These are phyloP conservation scores for Aleadryas rufinucha DNA, from an alignment of 2,113 vertebrate genomes.

Conservation along the genomic window DNA sequence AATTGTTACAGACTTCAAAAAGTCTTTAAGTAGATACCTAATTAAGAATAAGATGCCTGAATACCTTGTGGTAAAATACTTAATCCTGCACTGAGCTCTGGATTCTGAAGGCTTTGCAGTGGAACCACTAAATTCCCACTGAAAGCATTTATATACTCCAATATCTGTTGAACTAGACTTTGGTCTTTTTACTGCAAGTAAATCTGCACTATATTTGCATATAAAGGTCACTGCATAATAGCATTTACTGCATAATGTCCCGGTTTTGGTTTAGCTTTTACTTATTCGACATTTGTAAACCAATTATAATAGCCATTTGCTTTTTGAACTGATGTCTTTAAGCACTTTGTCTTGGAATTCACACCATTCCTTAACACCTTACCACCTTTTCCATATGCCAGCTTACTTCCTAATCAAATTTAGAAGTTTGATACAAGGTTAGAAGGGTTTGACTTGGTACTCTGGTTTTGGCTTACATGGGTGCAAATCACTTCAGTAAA, in stretches of 20 bases:
- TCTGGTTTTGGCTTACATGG: neutral
- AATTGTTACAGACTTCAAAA: neutral
- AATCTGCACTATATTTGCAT: neutral
- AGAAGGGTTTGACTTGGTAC: neutral
- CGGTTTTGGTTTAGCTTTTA: neutral
- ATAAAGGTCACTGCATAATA: neutral
- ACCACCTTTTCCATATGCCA: neutral
- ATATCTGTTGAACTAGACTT: neutral
- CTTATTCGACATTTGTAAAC: neutral
- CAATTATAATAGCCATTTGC: neutral
- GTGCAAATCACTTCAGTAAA: neutral
- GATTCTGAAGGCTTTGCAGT: neutral
- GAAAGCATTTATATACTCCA: neutral
- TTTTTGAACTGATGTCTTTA: neutral
- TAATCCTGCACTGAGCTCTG: neutral
- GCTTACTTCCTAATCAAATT: neutral
- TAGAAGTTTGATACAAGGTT: neutral
- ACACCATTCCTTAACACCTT: neutral
- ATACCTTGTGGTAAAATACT: neutral
- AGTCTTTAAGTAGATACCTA: neutral
- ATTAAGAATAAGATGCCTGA: neutral
- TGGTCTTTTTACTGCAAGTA: neutral
- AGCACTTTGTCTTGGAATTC: neutral
- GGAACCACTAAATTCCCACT: neutral
- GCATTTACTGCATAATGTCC: neutral